phyloP scores from a whole-genome alignment of 2,888 invertebrate species.

The Phrixothrix hirtus region DNA sequence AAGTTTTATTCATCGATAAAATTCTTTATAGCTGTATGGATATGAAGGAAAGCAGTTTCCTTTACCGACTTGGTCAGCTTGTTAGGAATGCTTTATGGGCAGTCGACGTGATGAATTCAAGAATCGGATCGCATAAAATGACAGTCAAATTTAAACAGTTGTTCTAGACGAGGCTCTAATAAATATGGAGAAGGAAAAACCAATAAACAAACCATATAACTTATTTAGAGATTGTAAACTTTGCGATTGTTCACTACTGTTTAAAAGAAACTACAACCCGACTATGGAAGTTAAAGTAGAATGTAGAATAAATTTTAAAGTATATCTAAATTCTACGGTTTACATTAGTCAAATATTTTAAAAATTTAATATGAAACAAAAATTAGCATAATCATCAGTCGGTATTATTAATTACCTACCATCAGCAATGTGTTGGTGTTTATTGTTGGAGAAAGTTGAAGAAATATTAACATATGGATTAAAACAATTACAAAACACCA shows the following conservation, averaged over 20 bases:
- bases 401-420: too few species aligned
- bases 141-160: slow-evolving; percentile 25
- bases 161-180: slow-evolving; percentile 18
- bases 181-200: slow-evolving; percentile 26
- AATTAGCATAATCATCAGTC: too few species aligned
- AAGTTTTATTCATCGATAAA: slow-evolving; percentile 16
- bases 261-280: background rate
- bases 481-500: background rate
- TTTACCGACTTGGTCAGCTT: slow-evolving; percentile 41
- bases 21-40: slow-evolving; percentile 37
- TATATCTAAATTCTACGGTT: too few species aligned
- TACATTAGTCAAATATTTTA: too few species aligned
- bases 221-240: slow-evolving; percentile 25
- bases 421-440: background rate
- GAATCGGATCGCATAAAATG: slow-evolving; percentile 15
- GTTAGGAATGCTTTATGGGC: slow-evolving; percentile 44
- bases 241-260: background rate
- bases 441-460: background rate
- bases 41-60: slow-evolving; percentile 36
- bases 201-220: slow-evolving; percentile 35
- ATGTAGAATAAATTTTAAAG: too few species aligned
- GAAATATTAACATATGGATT: background rate
- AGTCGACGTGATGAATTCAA: slow-evolving; percentile 38
- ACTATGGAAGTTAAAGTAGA: too few species aligned
- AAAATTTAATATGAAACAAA: too few species aligned